Evolutionary conservation across 2,797 vertebrate genomes (phyloP), one percentile per base, ranked within the genome.

Genomic region (Acipenser ruthenus): DNA sequence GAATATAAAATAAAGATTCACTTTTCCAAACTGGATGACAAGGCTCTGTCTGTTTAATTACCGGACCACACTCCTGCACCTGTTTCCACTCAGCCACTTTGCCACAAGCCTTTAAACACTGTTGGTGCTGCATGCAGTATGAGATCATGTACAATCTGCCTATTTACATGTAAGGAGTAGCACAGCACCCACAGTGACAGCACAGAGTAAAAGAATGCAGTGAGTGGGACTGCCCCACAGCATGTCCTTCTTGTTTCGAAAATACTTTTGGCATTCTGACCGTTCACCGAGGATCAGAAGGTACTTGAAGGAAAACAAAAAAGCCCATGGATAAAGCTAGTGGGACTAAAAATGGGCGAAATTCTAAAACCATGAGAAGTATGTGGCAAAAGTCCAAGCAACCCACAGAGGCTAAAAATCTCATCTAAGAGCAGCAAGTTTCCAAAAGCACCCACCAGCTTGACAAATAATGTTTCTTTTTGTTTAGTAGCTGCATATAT

Each of bases 341-440:
- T 85, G 89, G 89, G 91, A 84, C 73, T 69, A 80, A 89, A 92
- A 89, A 88, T 82, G 92, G 91, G 83, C 94, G 91, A 90, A 88
- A 94, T 92, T 86, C 83, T 78, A 81, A 82, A 82, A 86, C 81
- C 87, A 83, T 85, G 85, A 88, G 80, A 80, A 87, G 87, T 92
- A 94, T 87, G 92, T 88, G 86, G 91, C 90, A 69, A 59, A 5
- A 68, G 52, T 86, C 90, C 91, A 88, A 72, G 71, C 74, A 82
- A 78, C 90, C 91, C 53, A 89, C 88, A 74, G 75, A 55, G 75
- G 72, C 69, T 56, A 71, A 74, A 79, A 77, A 80, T 68, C 71
- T 68, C 67, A 65, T 73, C 84, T 79, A 75, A 47, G 79, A 69
- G 78, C 81, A 79, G 67, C 72, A n/a, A 18, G 79, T 84, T 86